Evolutionary conservation across 2,113 vertebrate species (phyloP), one percentile per base, ranked within the genome.

Genomic region (Dicrurus megarhynchus): DNA sequence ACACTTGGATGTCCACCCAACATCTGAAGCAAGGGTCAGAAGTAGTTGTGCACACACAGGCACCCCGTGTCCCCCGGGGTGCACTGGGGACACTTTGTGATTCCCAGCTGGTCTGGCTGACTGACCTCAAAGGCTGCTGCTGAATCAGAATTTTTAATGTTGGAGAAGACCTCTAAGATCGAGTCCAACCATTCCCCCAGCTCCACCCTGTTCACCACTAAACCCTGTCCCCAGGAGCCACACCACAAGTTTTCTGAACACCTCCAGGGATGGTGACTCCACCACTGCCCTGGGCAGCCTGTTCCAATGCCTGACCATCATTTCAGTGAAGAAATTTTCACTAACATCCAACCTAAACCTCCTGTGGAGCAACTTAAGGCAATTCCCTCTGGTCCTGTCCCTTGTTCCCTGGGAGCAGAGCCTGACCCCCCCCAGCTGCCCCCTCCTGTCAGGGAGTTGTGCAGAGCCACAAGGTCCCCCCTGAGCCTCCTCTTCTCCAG

Each of bases 351-450:
- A 16, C 0, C 47, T 37, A 42, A 75, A 69, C 26, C 2, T 49
- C 10, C 14, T 4, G 4, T 55, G 30, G 5, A 3, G 1, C n/a
- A 53, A 3, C 15, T 0, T 10, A 0, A 42, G 63, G 47, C 21
- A 1, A 0, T 23, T 76, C 1, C 18, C 37, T 28, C 37, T 68
- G 0, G 0, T n/a, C 3, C 17, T 60, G n/a, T 22, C 53, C 26
- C 28, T 53, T 53, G 24, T 18, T 32, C 41, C 24, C 11, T 22
- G 3, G 7, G 20, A 41, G n/a, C 35, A 75, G 30, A 13, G 7
- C 17, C 21, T 0, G 3, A 41, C 5, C 3, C 1, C 5, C 21
- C 4, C 23, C 0, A 0, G 17, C 33, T 61, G 47, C 18, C 30
- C 21, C 35, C 35, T 83, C 46, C 41, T 69, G 27, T 35, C 70